Conservation (phyloP, 2,888 invertebrate genomes). For the Aricia artaxerxes region DNA sequence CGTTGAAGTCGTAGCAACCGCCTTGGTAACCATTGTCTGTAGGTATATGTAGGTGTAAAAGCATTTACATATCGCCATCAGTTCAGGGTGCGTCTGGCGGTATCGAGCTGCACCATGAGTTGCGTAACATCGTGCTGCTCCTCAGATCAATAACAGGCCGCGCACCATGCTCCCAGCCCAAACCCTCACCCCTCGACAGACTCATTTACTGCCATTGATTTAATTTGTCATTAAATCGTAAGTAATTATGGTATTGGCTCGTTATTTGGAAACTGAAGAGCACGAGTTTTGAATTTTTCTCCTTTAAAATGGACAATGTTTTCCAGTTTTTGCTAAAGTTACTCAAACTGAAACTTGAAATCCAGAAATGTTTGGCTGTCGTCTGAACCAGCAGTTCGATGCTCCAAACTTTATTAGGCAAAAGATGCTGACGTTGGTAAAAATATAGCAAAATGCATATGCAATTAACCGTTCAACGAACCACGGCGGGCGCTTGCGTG, state of each 20-base stretch:
- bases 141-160: constrained; percentile 20
- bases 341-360: background rate
- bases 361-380: background rate
- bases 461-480: constrained; percentile 34
- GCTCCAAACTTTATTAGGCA: background rate
- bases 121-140: constrained; percentile 23
- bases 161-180: constrained; percentile 15
- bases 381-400: background rate
- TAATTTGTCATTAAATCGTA: background rate
- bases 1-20: background rate
- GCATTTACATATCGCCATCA: constrained; percentile 4
- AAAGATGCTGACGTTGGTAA: constrained; percentile 20
- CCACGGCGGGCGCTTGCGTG: constrained; percentile 46
- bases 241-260: background rate
- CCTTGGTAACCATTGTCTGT: background rate
- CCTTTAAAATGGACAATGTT: background rate
- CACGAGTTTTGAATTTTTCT: background rate
- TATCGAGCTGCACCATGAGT: constrained; percentile 16
- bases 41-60: background rate
- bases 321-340: background rate
- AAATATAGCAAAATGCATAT: constrained; percentile 26
- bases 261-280: background rate
- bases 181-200: constrained; percentile 9
- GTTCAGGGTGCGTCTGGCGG: constrained; percentile 10
- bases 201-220: background rate